A percentile compares a stretch with the other conserved stretches of the same genome.
Conservation (phyloP, 2,888 invertebrate species). For the Periphyllus acericola region DNA sequence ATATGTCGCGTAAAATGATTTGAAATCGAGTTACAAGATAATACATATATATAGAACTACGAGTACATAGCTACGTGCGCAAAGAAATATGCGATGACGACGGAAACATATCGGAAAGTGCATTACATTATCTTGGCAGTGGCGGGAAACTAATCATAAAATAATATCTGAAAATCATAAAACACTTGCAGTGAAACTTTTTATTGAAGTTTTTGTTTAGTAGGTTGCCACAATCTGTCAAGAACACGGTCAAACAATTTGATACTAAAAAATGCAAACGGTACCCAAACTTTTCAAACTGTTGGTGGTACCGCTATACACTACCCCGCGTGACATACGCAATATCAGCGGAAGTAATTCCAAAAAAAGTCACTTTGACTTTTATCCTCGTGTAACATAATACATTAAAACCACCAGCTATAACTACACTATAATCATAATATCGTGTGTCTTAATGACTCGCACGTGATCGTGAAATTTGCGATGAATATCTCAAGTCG, state of each 20-base stretch:
- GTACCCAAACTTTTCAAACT: background rate
- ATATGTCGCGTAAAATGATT: background rate
- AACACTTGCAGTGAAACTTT: background rate
- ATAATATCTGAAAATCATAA: conserved; percentile 31
- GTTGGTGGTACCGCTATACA: background rate
- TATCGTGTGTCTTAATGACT: background rate
- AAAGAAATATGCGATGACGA: background rate
- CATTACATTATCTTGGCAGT: background rate
- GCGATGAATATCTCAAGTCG: background rate
- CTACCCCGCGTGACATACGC: background rate
- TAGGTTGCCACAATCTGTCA: background rate
- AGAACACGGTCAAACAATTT: conserved; percentile 15
- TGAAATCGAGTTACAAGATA: conserved; percentile 2
- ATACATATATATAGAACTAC: background rate
- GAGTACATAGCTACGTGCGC: background rate
- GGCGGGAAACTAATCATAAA: background rate
- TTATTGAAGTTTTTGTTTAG: conserved; percentile 5
- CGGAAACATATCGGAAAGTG: background rate
- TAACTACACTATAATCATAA: no score
- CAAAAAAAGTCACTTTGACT: background rate
- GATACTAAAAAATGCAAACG: background rate
- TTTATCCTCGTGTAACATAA: background rate
- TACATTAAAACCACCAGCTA: background rate
- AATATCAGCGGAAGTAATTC: background rate
- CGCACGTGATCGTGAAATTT: background rate